These are phyloP conservation scores for Melanophora roralis DNA, from an alignment of 2,888 invertebrate species.

Conservation along the genomic window DNA sequence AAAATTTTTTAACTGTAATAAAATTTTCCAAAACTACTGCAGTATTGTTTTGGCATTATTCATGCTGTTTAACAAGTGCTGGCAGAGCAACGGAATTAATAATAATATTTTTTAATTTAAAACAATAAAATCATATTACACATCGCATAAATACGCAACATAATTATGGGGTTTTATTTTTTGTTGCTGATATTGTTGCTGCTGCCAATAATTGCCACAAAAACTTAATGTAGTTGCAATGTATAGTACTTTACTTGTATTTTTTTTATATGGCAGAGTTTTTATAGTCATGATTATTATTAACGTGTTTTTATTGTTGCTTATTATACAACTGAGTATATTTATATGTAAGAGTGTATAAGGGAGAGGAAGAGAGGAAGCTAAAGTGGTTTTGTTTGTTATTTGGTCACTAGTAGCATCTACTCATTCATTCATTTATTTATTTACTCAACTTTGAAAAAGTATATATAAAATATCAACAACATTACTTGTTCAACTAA, in stretches of 20 bases:
- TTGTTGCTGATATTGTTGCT: constrained; percentile 7
- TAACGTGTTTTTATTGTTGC: constrained; percentile 23
- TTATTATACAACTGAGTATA: not conserved
- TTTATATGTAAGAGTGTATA: not conserved
- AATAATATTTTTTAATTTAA: constrained; percentile 50
- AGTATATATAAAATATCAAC: constrained; percentile 9
- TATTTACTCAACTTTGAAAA: constrained; percentile 47
- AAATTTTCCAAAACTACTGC: no score
- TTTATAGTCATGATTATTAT: constrained; percentile 29
- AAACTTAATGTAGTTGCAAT: not conserved
- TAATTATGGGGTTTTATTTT: constrained; percentile 55
- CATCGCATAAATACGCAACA: constrained; percentile 42
- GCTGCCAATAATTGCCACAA: not conserved
- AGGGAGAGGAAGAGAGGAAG: no score
- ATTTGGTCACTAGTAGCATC: constrained; percentile 29
- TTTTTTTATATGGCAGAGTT: not conserved
- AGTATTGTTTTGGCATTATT: not conserved
- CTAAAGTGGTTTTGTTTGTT: not conserved
- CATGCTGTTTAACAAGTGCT: not conserved
- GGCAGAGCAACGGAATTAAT: constrained; percentile 6
- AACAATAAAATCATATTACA: constrained; percentile 58
- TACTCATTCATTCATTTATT: constrained; percentile 49
- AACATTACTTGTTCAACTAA: constrained; percentile 22
- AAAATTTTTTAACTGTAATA: no score
- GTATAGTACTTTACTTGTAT: not conserved